phyloP scores from a whole-genome alignment of 2,797 vertebrate species.

The Clarias laeviceps region DNA sequence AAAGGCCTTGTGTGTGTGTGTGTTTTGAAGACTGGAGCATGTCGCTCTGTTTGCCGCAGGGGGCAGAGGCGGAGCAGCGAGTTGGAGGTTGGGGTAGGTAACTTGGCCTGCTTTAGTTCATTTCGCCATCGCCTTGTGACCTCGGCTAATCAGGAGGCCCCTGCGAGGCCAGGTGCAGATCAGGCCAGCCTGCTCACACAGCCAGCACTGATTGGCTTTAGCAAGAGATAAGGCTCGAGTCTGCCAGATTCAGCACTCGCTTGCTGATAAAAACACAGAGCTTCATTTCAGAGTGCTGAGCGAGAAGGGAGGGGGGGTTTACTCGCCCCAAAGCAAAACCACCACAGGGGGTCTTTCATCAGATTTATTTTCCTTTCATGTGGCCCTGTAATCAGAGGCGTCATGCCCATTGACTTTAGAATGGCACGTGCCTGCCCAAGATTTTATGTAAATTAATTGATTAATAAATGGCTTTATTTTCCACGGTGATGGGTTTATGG shows the following conservation, averaged over 20 bases:
- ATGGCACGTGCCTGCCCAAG: slow-evolving; percentile 16
- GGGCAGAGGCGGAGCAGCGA: slow-evolving; percentile 45
- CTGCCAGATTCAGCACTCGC: slow-evolving; percentile 61
- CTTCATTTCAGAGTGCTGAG: slow-evolving; percentile 49
- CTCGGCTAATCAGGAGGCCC: slow-evolving; percentile 74
- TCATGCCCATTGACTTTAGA: slow-evolving; percentile 13
- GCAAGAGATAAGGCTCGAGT: slow-evolving; percentile 67
- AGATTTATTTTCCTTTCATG: slow-evolving; percentile 44
- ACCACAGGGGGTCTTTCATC: slow-evolving; percentile 54
- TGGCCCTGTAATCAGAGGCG: slow-evolving; percentile 16
- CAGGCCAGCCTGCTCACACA: slow-evolving; percentile 65
- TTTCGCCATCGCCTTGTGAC: slow-evolving; percentile 71
- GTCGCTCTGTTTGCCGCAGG: slow-evolving; percentile 59
- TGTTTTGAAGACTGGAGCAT: slow-evolving; percentile 68
- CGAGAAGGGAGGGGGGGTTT: not conserved
- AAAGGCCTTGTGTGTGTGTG: slow-evolving; percentile 49
- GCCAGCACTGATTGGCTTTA: slow-evolving; percentile 67
- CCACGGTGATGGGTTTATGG: not conserved
- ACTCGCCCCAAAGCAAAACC: slow-evolving; percentile 38
- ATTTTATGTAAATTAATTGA: slow-evolving; percentile 23
- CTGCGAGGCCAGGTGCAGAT: slow-evolving; percentile 74
- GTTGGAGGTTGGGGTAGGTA: slow-evolving; percentile 59
- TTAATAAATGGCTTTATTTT: slow-evolving; percentile 18
- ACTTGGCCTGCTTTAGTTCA: slow-evolving; percentile 73
- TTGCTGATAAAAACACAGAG: slow-evolving; percentile 54